Percentiles rank a stretch among this genome's conserved stretches.
These are phyloP conservation scores for Sarcophaga carnaria DNA, from an alignment of 2,888 invertebrate species.

Conservation along the genomic window DNA sequence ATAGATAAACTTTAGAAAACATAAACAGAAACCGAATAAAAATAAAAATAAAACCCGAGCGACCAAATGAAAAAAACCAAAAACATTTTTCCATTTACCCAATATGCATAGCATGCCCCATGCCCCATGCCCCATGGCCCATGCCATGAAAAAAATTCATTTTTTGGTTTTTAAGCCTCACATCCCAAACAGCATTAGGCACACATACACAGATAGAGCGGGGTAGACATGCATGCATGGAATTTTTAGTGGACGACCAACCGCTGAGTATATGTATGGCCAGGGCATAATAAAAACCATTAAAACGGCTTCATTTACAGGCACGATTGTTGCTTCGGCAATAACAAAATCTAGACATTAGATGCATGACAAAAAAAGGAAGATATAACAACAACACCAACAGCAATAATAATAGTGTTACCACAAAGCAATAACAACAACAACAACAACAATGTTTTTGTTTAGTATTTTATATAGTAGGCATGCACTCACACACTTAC, in stretches of 20 bases:
- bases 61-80: background rate
- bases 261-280: conserved; percentile 44
- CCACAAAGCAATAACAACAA: background rate
- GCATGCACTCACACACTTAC: background rate
- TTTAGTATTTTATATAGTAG: background rate
- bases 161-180: background rate
- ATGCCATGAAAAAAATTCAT: too few species aligned
- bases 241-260: conserved; percentile 44
- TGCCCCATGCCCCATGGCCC: too few species aligned
- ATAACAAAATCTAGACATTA: conserved; percentile 72
- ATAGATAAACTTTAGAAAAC: conserved; percentile 21
- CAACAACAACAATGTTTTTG: conserved; percentile 24
- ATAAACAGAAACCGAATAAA: conserved; percentile 4
- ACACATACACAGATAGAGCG: background rate
- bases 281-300: conserved; percentile 55
- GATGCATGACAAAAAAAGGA: background rate
- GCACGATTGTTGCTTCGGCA: conserved; percentile 41
- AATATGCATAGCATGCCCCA: too few species aligned
- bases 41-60: background rate
- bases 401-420: background rate
- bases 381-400: background rate
- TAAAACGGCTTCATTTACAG: conserved; percentile 38
- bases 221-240: background rate
- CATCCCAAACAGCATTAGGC: background rate
- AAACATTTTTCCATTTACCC: background rate